Percentiles rank a stretch among this genome's conserved stretches.
These are phyloP conservation scores for Caracal caracal DNA, from an alignment of 2,113 vertebrate species.

Conservation along the genomic window DNA sequence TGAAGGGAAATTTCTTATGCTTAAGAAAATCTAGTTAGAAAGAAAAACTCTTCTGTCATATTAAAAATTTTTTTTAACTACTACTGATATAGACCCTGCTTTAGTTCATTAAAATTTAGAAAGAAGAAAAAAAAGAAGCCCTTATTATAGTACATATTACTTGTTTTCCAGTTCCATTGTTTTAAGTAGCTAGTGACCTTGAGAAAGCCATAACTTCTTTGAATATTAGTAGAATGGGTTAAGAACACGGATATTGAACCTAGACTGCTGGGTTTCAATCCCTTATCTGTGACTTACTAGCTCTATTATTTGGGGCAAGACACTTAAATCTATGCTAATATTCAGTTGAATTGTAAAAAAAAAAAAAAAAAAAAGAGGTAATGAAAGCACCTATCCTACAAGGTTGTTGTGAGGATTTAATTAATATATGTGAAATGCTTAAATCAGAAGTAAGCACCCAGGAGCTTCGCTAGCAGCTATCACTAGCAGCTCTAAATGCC, in stretches of 20 bases:
- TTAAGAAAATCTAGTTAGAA: conserved; percentile 27
- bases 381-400: neutral
- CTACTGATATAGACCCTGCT: neutral
- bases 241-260: neutral
- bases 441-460: conserved; percentile 21
- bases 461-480: neutral
- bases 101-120: neutral
- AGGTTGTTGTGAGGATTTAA: neutral
- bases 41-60: neutral
- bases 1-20: neutral
- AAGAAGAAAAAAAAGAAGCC: neutral
- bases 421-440: neutral
- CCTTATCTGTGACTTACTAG: neutral
- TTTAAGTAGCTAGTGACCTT: neutral
- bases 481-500: neutral
- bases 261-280: neutral
- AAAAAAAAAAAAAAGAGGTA: neutral
- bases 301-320: neutral
- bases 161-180: neutral
- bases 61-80: neutral
- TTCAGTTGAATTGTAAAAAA: neutral
- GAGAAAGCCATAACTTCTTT: neutral
- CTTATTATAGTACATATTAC: neutral
- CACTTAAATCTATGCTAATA: neutral
- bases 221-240: neutral